A percentile compares a stretch with the other conserved stretches of the same genome.
phyloP scores from a whole-genome alignment of 2,888 invertebrate species.

The Lasioglossum lativentre region DNA sequence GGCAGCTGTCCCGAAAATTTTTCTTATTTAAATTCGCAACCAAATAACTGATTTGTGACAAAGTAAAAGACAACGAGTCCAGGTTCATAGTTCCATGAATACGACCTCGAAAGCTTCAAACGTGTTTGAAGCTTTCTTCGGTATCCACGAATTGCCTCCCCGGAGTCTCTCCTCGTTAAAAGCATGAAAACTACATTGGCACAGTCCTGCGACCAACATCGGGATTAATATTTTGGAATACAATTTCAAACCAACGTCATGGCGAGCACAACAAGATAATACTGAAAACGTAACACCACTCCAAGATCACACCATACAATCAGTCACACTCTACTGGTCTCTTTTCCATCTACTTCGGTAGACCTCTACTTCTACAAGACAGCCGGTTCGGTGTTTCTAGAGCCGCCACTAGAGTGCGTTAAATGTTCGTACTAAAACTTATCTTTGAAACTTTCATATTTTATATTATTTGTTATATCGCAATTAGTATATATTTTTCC shows the following conservation, averaged over 20 bases:
- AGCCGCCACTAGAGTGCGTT: conserved; percentile 49
- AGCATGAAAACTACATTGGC: conserved; percentile 85
- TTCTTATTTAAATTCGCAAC: conserved; percentile 98
- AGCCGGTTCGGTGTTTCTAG: conserved; percentile 46
- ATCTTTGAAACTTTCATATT: conserved; percentile 15
- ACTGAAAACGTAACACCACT: conserved; percentile 70
- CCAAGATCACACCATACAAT: conserved; percentile 62
- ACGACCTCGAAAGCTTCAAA: conserved; percentile 98
- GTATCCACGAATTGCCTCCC: conserved; percentile 89
- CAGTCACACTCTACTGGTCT: conserved; percentile 65
- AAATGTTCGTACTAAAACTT: conserved; percentile 32
- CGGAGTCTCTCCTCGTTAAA: conserved; percentile 83
- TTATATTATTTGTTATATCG: background rate
- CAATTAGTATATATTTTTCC: background rate
- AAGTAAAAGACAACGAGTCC: conserved; percentile 99
- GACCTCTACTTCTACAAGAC: conserved; percentile 59
- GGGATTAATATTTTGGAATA: conserved; percentile 83
- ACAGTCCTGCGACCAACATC: conserved; percentile 85
- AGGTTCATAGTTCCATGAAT: conserved; percentile 99
- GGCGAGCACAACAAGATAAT: conserved; percentile 78
- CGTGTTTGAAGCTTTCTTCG: conserved; percentile 96
- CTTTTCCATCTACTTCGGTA: conserved; percentile 62
- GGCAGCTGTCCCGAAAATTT: conserved; percentile 96
- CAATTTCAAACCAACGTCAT: conserved; percentile 83
- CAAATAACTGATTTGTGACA: conserved; percentile 99